These are phyloP conservation scores for Lycophotia porphyrea DNA, from an alignment of 2,888 invertebrate genomes.

Conservation along the genomic window DNA sequence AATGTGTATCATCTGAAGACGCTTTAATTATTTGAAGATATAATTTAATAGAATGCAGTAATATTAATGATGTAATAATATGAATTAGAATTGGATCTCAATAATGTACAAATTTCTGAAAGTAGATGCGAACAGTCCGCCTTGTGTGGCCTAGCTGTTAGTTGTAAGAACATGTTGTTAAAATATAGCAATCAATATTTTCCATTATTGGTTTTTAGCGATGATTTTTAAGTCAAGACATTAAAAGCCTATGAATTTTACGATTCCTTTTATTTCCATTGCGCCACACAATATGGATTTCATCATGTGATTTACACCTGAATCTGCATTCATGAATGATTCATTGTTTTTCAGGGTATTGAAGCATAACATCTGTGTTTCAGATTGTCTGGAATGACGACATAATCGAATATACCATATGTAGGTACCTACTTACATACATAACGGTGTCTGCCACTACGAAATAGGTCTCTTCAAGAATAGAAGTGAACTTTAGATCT, in stretches of 20 bases:
- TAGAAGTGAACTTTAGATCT: background rate
- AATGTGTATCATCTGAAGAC: conserved; percentile 68
- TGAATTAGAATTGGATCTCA: conserved; percentile 82
- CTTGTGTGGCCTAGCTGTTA: conserved; percentile 79
- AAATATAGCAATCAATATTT: conserved; percentile 82
- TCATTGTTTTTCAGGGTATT: conserved; percentile 64
- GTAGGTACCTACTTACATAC: background rate
- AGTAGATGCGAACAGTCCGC: conserved; percentile 66
- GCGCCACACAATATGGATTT: conserved; percentile 25
- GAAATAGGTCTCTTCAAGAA: background rate
- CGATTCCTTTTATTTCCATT: conserved; percentile 55
- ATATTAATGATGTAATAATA: conserved; percentile 55
- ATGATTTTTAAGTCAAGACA: conserved; percentile 80
- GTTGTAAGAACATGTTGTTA: conserved; percentile 80
- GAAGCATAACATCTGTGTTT: conserved; percentile 60
- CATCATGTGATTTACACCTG: conserved; percentile 62
- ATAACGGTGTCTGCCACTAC: background rate
- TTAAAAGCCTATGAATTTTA: conserved; percentile 79
- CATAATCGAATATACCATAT: conserved; percentile 12
- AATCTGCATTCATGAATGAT: conserved; percentile 66
- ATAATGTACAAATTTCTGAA: conserved; percentile 77
- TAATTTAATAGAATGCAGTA: conserved; percentile 75
- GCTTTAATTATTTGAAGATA: conserved; percentile 66
- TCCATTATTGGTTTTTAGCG: conserved; percentile 79
- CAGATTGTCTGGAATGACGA: conserved; percentile 48